These are phyloP conservation scores for Latheticus oryzae DNA, from an alignment of 2,888 invertebrate genomes.

Conservation along the genomic window DNA sequence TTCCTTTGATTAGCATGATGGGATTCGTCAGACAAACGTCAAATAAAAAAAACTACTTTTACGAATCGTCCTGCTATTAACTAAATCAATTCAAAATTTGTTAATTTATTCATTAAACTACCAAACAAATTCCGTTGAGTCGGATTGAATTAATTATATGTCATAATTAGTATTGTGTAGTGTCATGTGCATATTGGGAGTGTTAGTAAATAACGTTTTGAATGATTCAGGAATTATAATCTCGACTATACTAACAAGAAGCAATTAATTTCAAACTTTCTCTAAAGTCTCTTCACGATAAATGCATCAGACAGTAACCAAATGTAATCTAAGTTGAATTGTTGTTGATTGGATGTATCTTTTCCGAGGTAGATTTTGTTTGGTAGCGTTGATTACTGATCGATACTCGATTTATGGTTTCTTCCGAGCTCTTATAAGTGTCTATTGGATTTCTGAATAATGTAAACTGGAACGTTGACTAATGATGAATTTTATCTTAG, in stretches of 20 bases:
- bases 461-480: conserved; percentile 1
- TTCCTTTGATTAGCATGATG: too few species aligned
- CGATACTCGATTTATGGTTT: conserved; percentile 27
- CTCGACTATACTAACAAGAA: conserved; percentile 1
- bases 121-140: conserved; percentile 24
- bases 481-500: conserved; percentile 3
- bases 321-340: too few species aligned
- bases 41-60: too few species aligned
- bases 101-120: conserved; percentile 25
- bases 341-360: too few species aligned
- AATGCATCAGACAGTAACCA: too few species aligned
- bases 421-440: conserved; percentile 16
- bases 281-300: too few species aligned
- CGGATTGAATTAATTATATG: conserved; percentile 26
- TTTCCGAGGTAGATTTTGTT: too few species aligned
- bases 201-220: conserved; percentile 17
- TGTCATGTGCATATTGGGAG: conserved; percentile 14
- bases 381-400: conserved; percentile 13
- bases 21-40: too few species aligned
- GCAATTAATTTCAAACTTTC: too few species aligned
- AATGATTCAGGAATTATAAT: conserved; percentile 14
- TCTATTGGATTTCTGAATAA: conserved; percentile 3
- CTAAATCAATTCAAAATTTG: too few species aligned
- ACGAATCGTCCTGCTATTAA: too few species aligned
- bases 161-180: conserved; percentile 24